A percentile compares a stretch with the other conserved stretches of the same genome.
phyloP scores from a whole-genome alignment of 1,140 invertebrate genomes.

The Nautilus pompilius region DNA sequence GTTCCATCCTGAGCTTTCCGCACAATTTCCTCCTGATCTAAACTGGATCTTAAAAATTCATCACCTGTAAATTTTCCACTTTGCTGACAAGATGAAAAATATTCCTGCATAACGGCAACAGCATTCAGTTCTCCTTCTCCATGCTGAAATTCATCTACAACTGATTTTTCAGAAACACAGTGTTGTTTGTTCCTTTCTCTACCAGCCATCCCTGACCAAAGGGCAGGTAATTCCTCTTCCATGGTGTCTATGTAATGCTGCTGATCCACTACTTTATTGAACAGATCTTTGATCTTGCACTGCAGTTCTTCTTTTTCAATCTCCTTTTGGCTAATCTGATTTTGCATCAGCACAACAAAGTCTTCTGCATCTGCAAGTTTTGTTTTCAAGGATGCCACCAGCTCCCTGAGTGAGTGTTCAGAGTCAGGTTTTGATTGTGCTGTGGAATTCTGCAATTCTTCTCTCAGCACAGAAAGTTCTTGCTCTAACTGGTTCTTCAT shows the following conservation, averaged over 20 bases:
- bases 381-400: not conserved
- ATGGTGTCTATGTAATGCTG: not conserved
- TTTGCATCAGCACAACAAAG: slow-evolving; percentile 3
- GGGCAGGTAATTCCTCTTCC: not conserved
- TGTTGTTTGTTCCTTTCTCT: not conserved
- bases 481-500: slow-evolving; percentile 17
- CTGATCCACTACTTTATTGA: not conserved
- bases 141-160: not conserved
- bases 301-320: slow-evolving; percentile 1
- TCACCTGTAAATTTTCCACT: no score
- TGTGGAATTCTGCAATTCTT: slow-evolving; percentile 3
- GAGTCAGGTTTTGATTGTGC: not conserved
- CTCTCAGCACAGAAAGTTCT: slow-evolving; percentile 16
- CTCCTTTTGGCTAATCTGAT: not conserved
- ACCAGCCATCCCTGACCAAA: not conserved
- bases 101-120: no score
- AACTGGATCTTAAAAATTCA: no score
- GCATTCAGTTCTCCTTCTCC: slow-evolving; percentile 1
- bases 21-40: no score
- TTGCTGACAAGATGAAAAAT: no score
- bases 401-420: not conserved
- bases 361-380: slow-evolving; percentile 1
- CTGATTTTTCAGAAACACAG: slow-evolving; percentile 2
- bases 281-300: not conserved
- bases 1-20: no score